Base-by-base conservation (phyloP, 2,888 invertebrate species). In the Eilema griseolum region DNA sequence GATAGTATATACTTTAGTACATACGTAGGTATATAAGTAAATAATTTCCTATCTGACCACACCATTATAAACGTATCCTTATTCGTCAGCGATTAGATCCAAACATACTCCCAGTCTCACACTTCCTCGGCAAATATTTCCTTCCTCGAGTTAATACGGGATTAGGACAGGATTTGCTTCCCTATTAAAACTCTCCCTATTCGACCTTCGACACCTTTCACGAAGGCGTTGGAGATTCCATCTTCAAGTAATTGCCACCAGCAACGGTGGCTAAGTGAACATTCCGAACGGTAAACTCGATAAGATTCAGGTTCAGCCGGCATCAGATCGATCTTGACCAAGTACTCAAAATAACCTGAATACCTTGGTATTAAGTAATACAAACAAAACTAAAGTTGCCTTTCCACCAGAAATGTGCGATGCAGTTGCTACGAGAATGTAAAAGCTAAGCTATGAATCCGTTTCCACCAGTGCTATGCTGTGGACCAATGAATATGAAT, bases 101-200 rank as follows among this genome's bases (percentile, higher is more conserved):
- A 68, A 72, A 75, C 70, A 66, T 65, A 69, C 77, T 72, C 67
- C 14, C 65, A 67, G 62, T 28, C 41, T 67, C 66, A 71, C 78
- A 80, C 79, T 77, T 75, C 72, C 70, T 75, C 68, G 70, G 67
- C 26, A 66, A 74, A 76, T 74, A 73, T 82, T 82, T 76, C 59
- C 69, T 73, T 61, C 67, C 70, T 26, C 68, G 24, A 69, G 61
- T 75, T 82, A 81, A 83, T 77, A 74, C 74, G 62, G 72, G 84
- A 78, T 84, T 79, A 83, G 73, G 76, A 68, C 70, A 67, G 82
- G 86, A 79, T 86, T 84, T 84, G 76, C 82, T 85, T 82, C 80
- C 78, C 85, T 84, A 86, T 87, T 87, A 86, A 86, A 86, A 83
- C 82, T 85, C 83, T 77, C 79, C 71, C 71, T 76, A 76, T 76